phyloP scores from a whole-genome alignment of 2,113 vertebrate species.

The Guaruba guarouba region DNA sequence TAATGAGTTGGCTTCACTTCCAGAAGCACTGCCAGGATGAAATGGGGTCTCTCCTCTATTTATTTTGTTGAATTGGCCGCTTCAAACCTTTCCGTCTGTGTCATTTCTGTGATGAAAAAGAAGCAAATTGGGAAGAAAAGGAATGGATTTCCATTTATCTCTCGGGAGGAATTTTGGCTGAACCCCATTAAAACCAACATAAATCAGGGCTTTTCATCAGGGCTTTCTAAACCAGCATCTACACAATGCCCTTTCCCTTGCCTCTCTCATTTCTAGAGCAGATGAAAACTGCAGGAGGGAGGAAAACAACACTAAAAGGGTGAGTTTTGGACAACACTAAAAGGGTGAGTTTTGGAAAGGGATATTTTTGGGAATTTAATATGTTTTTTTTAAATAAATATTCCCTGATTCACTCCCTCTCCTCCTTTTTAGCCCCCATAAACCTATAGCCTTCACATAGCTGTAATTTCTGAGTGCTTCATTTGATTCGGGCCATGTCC shows the following conservation, averaged over 20 bases:
- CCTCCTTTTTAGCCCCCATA: accelerated
- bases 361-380: neutral
- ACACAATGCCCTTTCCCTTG: neutral
- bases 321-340: neutral
- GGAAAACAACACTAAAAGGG: neutral
- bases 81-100: neutral
- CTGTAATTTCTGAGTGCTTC: neutral
- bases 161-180: neutral
- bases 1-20: slow-evolving; percentile 51
- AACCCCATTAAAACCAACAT: neutral
- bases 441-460: neutral
- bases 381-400: neutral
- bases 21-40: slow-evolving; percentile 52
- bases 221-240: neutral
- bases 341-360: neutral
- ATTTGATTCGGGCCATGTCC: neutral
- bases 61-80: slow-evolving; percentile 32
- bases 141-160: slow-evolving; percentile 6
- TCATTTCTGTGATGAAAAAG: slow-evolving; percentile 5
- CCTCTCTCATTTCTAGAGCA: neutral
- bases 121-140: neutral
- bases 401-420: neutral
- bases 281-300: neutral
- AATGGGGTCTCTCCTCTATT: slow-evolving; percentile 64
- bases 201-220: neutral